Conservation (phyloP, 2,113 vertebrate genomes). For the Chrysochloris asiatica region DNA sequence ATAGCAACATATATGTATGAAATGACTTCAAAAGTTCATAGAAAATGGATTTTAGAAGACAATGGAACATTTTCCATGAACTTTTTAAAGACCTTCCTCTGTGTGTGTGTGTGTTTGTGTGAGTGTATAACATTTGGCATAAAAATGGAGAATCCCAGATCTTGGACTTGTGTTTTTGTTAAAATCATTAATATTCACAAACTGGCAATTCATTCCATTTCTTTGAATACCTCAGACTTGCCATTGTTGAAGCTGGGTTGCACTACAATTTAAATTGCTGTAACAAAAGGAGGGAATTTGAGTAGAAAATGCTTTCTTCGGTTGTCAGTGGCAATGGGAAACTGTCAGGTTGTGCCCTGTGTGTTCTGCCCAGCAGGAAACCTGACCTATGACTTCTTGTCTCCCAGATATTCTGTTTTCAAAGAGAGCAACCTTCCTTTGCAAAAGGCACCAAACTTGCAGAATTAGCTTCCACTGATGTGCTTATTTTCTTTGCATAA, state of each 20-base stretch:
- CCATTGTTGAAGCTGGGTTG: background rate
- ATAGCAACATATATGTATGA: too few relatives aligned
- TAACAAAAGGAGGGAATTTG: background rate
- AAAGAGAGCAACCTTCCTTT: background rate
- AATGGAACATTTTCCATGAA: too few relatives aligned
- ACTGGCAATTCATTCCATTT: background rate
- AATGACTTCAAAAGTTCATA: too few relatives aligned
- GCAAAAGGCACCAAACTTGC: background rate
- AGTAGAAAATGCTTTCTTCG: background rate
- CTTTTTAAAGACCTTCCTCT: too few relatives aligned
- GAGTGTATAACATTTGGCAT: too few relatives aligned
- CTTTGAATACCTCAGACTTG: background rate
- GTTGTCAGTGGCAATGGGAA: background rate
- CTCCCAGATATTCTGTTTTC: conserved; percentile 21
- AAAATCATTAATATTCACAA: conserved; percentile 6
- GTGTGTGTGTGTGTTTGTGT: too few relatives aligned
- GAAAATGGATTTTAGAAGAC: too few relatives aligned
- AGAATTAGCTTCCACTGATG: background rate
- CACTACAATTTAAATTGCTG: background rate
- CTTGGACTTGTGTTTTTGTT: background rate
- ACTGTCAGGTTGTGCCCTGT: background rate
- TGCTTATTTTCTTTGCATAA: background rate
- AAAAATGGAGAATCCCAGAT: too few relatives aligned
- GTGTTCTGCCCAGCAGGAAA: background rate
- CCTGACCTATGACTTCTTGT: background rate